Evolutionary conservation across 2,888 invertebrate genomes (phyloP), one percentile per base, ranked within the genome.

Genomic region (Pheosia gnoma): DNA sequence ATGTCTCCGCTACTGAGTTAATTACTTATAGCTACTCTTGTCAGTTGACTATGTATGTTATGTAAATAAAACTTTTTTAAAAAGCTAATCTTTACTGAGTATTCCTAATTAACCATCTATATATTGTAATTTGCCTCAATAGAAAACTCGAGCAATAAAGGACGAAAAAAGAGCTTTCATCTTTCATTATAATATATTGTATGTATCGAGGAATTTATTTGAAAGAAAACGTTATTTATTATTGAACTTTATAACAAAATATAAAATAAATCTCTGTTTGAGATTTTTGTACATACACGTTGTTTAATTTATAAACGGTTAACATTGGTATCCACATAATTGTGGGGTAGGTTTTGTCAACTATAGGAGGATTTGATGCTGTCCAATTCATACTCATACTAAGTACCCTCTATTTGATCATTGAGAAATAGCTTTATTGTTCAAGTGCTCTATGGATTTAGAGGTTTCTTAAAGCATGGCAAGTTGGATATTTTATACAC

Each of bases 51-150:
- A 86, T 89, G 84, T 85, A 90, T 89, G 88, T 90, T 90, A 90
- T 90, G 91, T 91, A 91, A 91, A 91, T 91, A 91, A 56, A 89
- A 90, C 85, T 88, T 88, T 90, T 85, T 84, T 80, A 83, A 84
- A 84, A 79, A 74, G 70, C 70, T 69, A 78, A 80, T 82, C 74
- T 83, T 84, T 82, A 79, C 77, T 83, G 76, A 78, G 67, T 82
- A 80, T 79, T 81, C 79, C 84, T 85, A 74, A 71, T 66, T 62
- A 68, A 78, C 72, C 25, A 70, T 70, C 75, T 72, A 71, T 62
- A 56, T 58, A 69, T 72, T 77, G 74, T 81, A 72, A 72, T 71
- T 65, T 60, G 62, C 63, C 72, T 64, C 43, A 53, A 58, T 51
- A 61, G 54, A 51, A 39, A 37, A 56, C 51, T 45, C 52, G 63